Conservation (phyloP, 2,888 invertebrate species). For the Stramonita haemastoma region DNA sequence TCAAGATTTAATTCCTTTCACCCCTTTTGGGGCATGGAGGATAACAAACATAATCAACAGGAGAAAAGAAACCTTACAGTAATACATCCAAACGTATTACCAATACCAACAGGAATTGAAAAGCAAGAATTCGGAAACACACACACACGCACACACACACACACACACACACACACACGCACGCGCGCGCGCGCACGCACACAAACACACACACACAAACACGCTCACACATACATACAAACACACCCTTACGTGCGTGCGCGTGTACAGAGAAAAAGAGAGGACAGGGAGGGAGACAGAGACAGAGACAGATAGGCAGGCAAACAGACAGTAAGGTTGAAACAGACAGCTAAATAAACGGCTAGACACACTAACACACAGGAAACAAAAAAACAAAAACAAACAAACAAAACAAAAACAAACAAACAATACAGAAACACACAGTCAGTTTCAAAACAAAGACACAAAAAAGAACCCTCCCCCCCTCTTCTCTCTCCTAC, state of each 20-base stretch:
- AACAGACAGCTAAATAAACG: not conserved
- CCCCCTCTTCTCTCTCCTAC: too few relatives aligned
- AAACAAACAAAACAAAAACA: not conserved
- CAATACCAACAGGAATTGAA: too few relatives aligned
- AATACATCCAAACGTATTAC: too few relatives aligned
- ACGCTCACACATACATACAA: not conserved
- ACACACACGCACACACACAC: not conserved
- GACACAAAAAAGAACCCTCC: not conserved
- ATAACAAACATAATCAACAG: too few relatives aligned
- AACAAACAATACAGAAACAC: not conserved
- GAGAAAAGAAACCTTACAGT: too few relatives aligned
- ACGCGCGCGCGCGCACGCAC: not conserved
- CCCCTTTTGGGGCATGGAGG: too few relatives aligned
- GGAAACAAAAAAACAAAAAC: not conserved
- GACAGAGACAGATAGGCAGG: not conserved
- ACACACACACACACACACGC: not conserved
- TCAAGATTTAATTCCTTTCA: too few relatives aligned
- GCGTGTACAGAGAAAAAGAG: not conserved
- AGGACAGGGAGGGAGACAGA: not conserved
- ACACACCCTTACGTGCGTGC: not conserved
- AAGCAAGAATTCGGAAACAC: not conserved
- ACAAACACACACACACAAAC: not conserved
- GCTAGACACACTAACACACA: not conserved
- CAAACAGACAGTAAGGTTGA: not conserved
- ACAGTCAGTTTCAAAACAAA: not conserved